Evolutionary conservation across 2,113 vertebrate genomes (phyloP).

Genomic region (Bathybates hornii): DNA sequence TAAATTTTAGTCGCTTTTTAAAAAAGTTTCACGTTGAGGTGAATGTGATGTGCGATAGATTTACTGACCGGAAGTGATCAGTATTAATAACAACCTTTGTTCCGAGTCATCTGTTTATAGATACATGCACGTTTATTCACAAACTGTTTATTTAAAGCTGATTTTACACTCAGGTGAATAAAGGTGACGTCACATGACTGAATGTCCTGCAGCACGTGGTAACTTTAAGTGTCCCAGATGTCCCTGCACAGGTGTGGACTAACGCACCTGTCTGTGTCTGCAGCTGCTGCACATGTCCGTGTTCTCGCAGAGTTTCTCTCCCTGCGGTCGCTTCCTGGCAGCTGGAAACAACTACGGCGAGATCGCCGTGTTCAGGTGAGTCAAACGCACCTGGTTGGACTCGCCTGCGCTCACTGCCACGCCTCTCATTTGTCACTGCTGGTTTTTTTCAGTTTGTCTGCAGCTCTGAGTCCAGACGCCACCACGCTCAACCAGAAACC

Average conservation of each 20-base stretch:
- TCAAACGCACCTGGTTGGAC: background rate
- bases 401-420: background rate
- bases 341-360: conserved; percentile 86
- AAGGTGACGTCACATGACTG: background rate
- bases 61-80: background rate
- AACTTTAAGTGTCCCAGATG: background rate
- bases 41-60: background rate
- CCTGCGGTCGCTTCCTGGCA: conserved; percentile 82
- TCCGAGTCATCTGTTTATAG: background rate
- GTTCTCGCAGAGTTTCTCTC: conserved; percentile 85
- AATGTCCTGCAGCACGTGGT: background rate
- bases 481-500: conserved; percentile 77
- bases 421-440: background rate
- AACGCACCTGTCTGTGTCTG: background rate
- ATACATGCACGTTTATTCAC: background rate
- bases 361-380: conserved; percentile 85
- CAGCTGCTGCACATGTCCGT: conserved; percentile 86
- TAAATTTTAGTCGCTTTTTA: background rate
- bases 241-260: background rate
- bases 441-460: conserved; percentile 71
- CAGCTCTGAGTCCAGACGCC: conserved; percentile 83
- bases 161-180: background rate
- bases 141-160: background rate
- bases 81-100: background rate
- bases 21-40: background rate